These are phyloP conservation scores for Plectrocnemia conspersa DNA, from an alignment of 1,140 invertebrate genomes.

Conservation along the genomic window DNA sequence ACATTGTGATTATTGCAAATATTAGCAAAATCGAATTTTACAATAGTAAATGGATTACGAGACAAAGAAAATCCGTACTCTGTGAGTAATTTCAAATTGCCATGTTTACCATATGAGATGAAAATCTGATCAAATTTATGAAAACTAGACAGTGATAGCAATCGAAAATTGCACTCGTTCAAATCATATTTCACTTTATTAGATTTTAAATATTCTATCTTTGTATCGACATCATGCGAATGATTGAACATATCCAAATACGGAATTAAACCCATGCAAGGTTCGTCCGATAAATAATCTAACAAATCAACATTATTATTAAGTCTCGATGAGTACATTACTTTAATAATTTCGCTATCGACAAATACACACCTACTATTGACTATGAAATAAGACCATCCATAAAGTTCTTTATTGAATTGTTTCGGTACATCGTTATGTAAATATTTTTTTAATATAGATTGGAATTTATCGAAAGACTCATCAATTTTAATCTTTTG, in stretches of 20 bases:
- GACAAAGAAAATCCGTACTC: slow-evolving; percentile 26
- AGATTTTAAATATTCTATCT: slow-evolving; percentile 2
- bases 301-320: slow-evolving; percentile 2
- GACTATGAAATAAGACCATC: slow-evolving; percentile 24
- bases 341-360: slow-evolving; percentile 13
- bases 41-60: slow-evolving; percentile 9
- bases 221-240: slow-evolving; percentile 14
- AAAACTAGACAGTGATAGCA: background rate
- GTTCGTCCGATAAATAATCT: slow-evolving; percentile 8
- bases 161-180: slow-evolving; percentile 10
- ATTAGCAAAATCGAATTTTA: slow-evolving; percentile 9
- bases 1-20: slow-evolving; percentile 4
- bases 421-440: background rate
- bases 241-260: slow-evolving; percentile 29
- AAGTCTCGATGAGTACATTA: background rate
- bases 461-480: slow-evolving; percentile 13
- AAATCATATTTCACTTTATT: no score
- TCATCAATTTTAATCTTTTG: slow-evolving; percentile 11
- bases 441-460: slow-evolving; percentile 11
- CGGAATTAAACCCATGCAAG: slow-evolving; percentile 21
- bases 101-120: slow-evolving; percentile 23
- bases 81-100: slow-evolving; percentile 25
- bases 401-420: slow-evolving; percentile 12
- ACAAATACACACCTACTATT: slow-evolving; percentile 25
- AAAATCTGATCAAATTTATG: slow-evolving; percentile 23